Conservation (phyloP, 35 echinoderm and acorn worm species). For the Chiridota heheva region DNA sequence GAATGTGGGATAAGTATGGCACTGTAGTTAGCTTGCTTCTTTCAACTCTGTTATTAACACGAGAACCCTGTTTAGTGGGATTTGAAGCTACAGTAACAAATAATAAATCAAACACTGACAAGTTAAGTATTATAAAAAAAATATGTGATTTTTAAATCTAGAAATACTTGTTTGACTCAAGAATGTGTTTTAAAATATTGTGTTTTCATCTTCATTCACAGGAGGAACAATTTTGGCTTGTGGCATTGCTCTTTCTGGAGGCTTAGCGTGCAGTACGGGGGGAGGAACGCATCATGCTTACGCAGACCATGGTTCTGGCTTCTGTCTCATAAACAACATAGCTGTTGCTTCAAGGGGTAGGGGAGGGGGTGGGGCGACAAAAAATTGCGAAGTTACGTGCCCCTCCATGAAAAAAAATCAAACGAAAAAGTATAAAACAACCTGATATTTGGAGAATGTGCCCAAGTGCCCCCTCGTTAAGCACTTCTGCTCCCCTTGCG, state of each 20-base stretch:
- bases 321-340: conserved; percentile 79
- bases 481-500: no score
- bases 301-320: conserved; percentile 59
- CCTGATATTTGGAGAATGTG: no score
- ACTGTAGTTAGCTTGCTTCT: no score
- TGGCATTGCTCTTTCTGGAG: conserved; percentile 48
- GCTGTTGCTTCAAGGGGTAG: conserved; percentile 68
- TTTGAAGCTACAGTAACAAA: no score
- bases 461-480: no score
- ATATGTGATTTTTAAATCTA: background rate
- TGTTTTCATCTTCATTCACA: background rate
- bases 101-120: no score
- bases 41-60: no score
- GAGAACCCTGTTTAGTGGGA: no score
- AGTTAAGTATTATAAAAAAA: background rate
- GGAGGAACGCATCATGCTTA: conserved; percentile 86
- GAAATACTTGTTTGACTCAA: background rate
- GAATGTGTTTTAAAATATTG: background rate
- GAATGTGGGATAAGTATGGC: no score
- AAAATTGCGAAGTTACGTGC: no score
- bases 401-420: no score
- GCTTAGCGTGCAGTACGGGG: conserved; percentile 65
- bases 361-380: conserved; percentile 37
- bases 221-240: conserved; percentile 67
- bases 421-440: no score